Conservation (phyloP, 2,113 vertebrate species). For the Pedionomus torquatus region DNA sequence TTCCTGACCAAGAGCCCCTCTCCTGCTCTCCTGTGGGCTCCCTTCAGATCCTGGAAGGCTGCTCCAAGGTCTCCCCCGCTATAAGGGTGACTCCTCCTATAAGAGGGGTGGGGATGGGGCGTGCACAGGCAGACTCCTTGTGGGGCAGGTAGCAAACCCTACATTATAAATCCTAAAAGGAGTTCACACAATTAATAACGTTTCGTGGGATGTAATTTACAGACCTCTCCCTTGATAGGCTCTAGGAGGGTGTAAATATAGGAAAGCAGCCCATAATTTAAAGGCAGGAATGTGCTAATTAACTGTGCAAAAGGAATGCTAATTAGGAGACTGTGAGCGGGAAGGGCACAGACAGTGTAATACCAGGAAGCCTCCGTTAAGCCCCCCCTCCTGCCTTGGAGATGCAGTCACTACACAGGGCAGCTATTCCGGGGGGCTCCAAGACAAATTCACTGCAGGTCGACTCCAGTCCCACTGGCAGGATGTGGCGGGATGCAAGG, state of each 20-base stretch:
- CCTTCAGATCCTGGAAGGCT: no score
- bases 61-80: no score
- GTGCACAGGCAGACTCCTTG: fast-evolving
- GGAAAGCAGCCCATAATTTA: constrained; percentile 30
- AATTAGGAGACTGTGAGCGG: fast-evolving
- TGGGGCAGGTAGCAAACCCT: fast-evolving
- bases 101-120: no score
- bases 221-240: constrained; percentile 38
- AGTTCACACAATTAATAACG: background rate
- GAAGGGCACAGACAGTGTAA: background rate
- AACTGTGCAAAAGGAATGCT: constrained; percentile 30
- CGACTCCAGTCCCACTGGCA: background rate
- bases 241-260: constrained; percentile 30
- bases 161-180: background rate
- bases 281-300: constrained; percentile 33
- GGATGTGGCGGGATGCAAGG: background rate
- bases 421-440: background rate
- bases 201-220: constrained; percentile 1
- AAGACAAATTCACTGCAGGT: fast-evolving
- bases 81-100: no score
- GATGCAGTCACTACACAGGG: background rate
- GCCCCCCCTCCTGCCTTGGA: background rate
- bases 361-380: background rate
- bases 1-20: no score
- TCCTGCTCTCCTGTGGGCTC: no score